Base-by-base conservation (phyloP, 2,797 vertebrate species). In the Notamacropus eugenii region DNA sequence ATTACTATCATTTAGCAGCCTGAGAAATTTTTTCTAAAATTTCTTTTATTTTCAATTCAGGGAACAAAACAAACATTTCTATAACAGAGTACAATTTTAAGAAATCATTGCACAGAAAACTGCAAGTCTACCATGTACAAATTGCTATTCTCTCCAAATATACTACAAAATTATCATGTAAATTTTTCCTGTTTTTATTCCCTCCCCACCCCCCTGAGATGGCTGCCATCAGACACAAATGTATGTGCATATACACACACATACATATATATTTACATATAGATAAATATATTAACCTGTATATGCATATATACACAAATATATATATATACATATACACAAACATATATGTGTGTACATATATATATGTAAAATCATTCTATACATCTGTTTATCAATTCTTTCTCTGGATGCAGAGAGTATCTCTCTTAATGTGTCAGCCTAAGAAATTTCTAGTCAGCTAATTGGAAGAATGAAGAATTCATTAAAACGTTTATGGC, bases 391-490 rank as follows among this genome's bases (percentile, higher is more conserved):
- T 82, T 40, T 82, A 22, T 82, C 67, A 40, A 0, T 82, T 82
- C n/a, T 82, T 82, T 40, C 67, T 82, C 22, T 82, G 67, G n/a
- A 40, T 82, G 67, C 19, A 82, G 11, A 82, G 46, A 82, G 0
- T 1, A 24, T 46, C n/a, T 40, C 67, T 74, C 14, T 40, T 74
- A 5, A 40, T 74, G 8, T 82, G 67, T 24, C 1, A 93, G 40
- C 57, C 62, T 0, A 0, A 92, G 34, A 34, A 52, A 52, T 2
- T 29, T 27, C 1, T 87, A 58, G 19, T 12, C 19, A 0, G 0
- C 5, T 27, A n/a, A 2, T 82, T 93, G 56, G 93, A 97, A 57
- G 24, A 34, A 22, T 93, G 93, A 97, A 58, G 92, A 95, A 31
- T 34, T 62, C 87, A 24, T 91, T 59, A 52, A 91, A 58, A 58